Percentiles rank a stretch among this genome's conserved stretches.
phyloP scores from a whole-genome alignment of 2,888 invertebrate genomes.

The Heteropelma amictum region DNA sequence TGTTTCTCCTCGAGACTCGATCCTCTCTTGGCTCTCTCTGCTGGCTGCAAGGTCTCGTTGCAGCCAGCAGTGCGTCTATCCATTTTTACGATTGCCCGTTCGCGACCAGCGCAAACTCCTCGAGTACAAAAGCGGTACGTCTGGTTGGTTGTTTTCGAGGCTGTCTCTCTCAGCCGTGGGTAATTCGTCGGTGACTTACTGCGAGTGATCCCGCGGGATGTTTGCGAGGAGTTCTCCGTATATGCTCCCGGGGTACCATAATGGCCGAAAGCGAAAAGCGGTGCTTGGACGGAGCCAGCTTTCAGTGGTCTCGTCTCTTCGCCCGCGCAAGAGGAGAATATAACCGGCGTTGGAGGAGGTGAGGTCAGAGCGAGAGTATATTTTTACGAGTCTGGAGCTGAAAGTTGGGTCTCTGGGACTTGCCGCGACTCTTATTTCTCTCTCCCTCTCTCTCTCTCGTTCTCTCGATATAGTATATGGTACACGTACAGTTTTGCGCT shows the following conservation, averaged over 20 bases:
- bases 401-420: constrained; percentile 71
- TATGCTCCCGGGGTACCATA: constrained; percentile 55
- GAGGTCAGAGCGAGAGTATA: constrained; percentile 63
- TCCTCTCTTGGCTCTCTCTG: no score
- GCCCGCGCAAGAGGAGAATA: constrained; percentile 42
- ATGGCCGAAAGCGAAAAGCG: constrained; percentile 62
- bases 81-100: background rate
- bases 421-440: constrained; percentile 69
- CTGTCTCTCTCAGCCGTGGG: background rate
- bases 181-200: constrained; percentile 67
- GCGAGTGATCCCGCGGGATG: constrained; percentile 63
- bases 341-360: constrained; percentile 43
- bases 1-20: no score
- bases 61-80: background rate
- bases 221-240: constrained; percentile 54
- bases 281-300: constrained; percentile 53
- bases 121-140: constrained; percentile 28
- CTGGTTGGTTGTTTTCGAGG: background rate
- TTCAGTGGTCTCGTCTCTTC: constrained; percentile 57
- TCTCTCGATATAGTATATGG: no score
- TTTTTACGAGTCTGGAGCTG: constrained; percentile 74
- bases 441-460: constrained; percentile 42
- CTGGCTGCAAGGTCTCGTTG: no score
- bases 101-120: background rate
- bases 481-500: constrained; percentile 32